phyloP scores from a whole-genome alignment of 2,888 invertebrate genomes.

The Rhingia campestris region DNA sequence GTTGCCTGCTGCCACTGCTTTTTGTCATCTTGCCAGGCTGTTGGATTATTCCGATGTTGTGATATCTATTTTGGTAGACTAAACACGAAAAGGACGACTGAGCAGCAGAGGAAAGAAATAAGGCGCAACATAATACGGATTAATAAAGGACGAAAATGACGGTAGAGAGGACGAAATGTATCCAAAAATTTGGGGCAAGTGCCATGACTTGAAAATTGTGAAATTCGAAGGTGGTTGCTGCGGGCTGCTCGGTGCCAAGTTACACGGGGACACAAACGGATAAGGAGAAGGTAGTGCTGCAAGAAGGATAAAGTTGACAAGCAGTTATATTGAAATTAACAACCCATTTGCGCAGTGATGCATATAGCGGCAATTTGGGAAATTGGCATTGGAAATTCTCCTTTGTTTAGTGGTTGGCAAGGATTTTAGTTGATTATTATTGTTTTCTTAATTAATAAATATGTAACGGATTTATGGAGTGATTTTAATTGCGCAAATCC shows the following conservation, averaged over 20 bases:
- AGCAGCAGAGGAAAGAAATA: slow-evolving; percentile 8
- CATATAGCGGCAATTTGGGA: slow-evolving; percentile 66
- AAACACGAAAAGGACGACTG: slow-evolving; percentile 47
- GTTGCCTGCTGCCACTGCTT: slow-evolving; percentile 39
- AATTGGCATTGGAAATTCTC: slow-evolving; percentile 65
- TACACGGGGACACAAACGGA: slow-evolving; percentile 6
- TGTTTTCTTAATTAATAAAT: slow-evolving; percentile 56
- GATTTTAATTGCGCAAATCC: slow-evolving; percentile 55
- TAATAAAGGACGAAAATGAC: slow-evolving; percentile 58
- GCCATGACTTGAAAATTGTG: slow-evolving; percentile 66
- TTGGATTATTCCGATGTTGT: slow-evolving; percentile 73
- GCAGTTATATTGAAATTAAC: slow-evolving; percentile 73
- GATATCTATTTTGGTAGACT: slow-evolving; percentile 69
- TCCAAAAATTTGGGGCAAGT: slow-evolving; percentile 69
- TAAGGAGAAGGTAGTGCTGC: not conserved
- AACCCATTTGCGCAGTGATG: slow-evolving; percentile 70
- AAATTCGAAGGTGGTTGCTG: slow-evolving; percentile 53
- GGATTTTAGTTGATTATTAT: slow-evolving; percentile 44
- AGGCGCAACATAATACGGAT: slow-evolving; percentile 61
- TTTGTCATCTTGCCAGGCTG: slow-evolving; percentile 73
- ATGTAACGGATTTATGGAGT: slow-evolving; percentile 42
- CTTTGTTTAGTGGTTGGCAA: slow-evolving; percentile 57
- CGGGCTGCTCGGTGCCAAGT: slow-evolving; percentile 30
- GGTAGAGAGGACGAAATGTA: slow-evolving; percentile 37
- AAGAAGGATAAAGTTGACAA: slow-evolving; percentile 59